Evolutionary conservation across 2,113 vertebrate genomes (phyloP), one percentile per base, ranked within the genome.

Genomic region (Cranoglanis bouderius): DNA sequence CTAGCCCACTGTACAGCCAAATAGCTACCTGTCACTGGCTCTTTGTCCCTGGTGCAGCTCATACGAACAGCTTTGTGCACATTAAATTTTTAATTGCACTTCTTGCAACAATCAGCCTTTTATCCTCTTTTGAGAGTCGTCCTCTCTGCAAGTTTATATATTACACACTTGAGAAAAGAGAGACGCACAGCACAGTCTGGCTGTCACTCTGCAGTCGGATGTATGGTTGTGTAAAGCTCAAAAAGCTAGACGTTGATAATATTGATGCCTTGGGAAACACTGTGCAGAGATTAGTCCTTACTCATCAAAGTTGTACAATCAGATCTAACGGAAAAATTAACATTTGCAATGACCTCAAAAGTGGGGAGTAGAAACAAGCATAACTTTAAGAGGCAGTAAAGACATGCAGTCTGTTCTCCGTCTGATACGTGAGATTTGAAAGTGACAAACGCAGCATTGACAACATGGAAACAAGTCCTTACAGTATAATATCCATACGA

Each of bases 11-110:
- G 90, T 93, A 92, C 90, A 92, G 91, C 90, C 91, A 92, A 93
- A 93, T 93, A 92, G 91, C 92, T 93, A 92, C 93, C 93, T 93
- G 93, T 93, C 92, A 93, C 89, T 87, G 78, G 89, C 84, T 86
- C 91, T 93, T 92, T 93, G 92, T 93, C 92, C 91, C 87, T 80
- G 51, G 59, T 90, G 82, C 90, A 85, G 90, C 92, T 93, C 90
- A 92, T 89, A 88, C 91, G 81, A 91, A 90, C 90, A 89, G 90
- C 92, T 89, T 90, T 93, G 91, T 91, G 90, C 90, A 90, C 90
- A 92, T 93, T 90, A 92, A 61, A 93, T 92, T 93, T 93, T 92
- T 92, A 93, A 92, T 92, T 93, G 91, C 91, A 89, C 88, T 91
- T 85, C 90, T 90, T 85, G 88, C 88, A 90, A 93, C 91, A 93